Evolutionary conservation across 1,140 invertebrate genomes (phyloP), one percentile per base, ranked within the genome.

Genomic region (Camponotus pennsylvanicus): DNA sequence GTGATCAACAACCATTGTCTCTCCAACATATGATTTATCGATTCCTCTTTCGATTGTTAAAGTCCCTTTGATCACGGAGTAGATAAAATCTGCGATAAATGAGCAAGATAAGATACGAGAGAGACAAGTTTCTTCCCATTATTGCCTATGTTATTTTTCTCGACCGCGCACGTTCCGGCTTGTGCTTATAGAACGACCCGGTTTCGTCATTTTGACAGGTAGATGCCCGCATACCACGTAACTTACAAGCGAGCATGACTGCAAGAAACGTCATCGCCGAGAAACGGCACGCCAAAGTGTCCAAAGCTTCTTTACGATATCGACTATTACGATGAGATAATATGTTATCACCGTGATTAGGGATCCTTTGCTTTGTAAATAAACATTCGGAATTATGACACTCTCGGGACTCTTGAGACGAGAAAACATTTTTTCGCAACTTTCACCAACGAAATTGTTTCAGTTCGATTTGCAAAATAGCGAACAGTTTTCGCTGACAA

Each of bases 141-240:
- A 83, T 83, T 82, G 27, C 55, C 4, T n/a, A 18, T 83, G 27
- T 83, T 70, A 80, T 80, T 83, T 83, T 83, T 83, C 42, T 75
- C 34, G 13, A 59, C 64, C 57, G 64, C 77, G 49, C 64, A 80
- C 64, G 64, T 80, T 69, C 64, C 27, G 79, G 63, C 40, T 37
- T 34, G 27, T 59, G 55, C 18, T 71, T 73, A 71, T 21, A 55
- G 67, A 82, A 82, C 79, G 55, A 73, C 69, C 69, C 13, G 79
- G 69, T 83, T 83, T 83, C 32, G 55, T 83, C 79, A 83, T 73
- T 32, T 32, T 27, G 79, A 49, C 69, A 83, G 57, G 69, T 83
- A 83, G 69, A 83, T 75, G 69, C n/a, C n/a, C 69, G 79, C 57
- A 83, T 75, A 73, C 40, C 55, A 55, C 37, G 34, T 45, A 45